phyloP scores from a whole-genome alignment of 2,113 vertebrate genomes.

The Camelus dromedarius region DNA sequence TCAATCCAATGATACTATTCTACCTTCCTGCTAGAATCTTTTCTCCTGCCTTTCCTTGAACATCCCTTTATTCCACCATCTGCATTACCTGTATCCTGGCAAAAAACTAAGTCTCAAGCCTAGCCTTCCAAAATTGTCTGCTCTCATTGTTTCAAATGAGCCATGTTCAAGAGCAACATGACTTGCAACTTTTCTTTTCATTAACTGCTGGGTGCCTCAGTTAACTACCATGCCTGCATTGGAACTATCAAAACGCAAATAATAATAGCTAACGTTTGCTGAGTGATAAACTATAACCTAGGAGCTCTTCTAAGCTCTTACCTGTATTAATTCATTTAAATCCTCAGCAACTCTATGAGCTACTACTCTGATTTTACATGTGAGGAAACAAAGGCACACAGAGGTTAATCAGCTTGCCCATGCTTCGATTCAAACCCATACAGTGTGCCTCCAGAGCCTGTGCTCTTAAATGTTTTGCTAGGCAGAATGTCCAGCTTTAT shows the following conservation, averaged over 20 bases:
- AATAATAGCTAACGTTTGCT: neutral
- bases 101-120: neutral
- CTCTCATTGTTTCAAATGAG: neutral
- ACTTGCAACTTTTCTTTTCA: neutral
- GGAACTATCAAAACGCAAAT: slow-evolving; percentile 1
- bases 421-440: neutral
- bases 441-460: neutral
- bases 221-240: neutral
- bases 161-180: neutral
- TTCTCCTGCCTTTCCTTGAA: neutral
- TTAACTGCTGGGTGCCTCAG: neutral
- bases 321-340: neutral
- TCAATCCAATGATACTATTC: neutral
- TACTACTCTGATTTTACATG: neutral
- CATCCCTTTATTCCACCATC: neutral
- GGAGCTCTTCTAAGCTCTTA: neutral
- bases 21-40: neutral
- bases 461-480: neutral
- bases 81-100: neutral
- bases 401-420: neutral
- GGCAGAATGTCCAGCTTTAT: neutral
- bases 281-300: neutral
- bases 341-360: neutral
- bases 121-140: neutral
- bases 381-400: neutral